Base-by-base conservation (phyloP, 2,888 invertebrate species). In the Cecidostiba fungosa region DNA sequence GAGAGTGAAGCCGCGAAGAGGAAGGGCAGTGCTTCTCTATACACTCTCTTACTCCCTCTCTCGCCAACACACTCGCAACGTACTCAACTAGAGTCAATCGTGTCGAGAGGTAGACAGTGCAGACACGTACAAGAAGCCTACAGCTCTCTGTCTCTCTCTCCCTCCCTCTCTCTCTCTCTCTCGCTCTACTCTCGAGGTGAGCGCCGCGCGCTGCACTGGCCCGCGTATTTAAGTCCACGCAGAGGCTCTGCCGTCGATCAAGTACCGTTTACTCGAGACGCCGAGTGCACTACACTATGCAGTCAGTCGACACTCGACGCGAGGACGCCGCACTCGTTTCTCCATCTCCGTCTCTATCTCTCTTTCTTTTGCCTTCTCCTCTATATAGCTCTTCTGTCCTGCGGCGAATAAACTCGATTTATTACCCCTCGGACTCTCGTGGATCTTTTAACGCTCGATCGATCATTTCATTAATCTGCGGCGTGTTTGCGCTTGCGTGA, bases 21-120 rank as follows among this genome's bases (percentile, higher is more conserved):
- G 82, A 74, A 70, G 36, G 16, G 79, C 32, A 59, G 29, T 50
- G 6, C 50, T 14, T 16, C 50, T 50, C 50, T 29, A 36, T 70
- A 36, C 70, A 86, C 87, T 82, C 87, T 74, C 87, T 54, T 74
- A 76, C 87, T 69, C 86, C 59, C 74, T 54, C 74, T 77, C 70
- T 66, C 79, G 39, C 82, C 78, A 72, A 86, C 79, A 74, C 76
- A 81, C 76, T 85, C 85, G 16, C 74, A 82, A 70, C 83, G 69
- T 87, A 86, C 86, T 85, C 86, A 84, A 72, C 87, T 77, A 86
- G 87, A 88, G 86, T 87, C 86, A 88, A 87, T 87, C 87, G 83
- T 84, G 86, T 85, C 86, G 87, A 87, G 80, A 87, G 86, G 85
- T 77, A 87, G 85, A 84, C 86, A 79, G 84, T 82, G 82, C 78